phyloP scores from a whole-genome alignment of 2,888 invertebrate species.

The Andrena trimmerana region DNA sequence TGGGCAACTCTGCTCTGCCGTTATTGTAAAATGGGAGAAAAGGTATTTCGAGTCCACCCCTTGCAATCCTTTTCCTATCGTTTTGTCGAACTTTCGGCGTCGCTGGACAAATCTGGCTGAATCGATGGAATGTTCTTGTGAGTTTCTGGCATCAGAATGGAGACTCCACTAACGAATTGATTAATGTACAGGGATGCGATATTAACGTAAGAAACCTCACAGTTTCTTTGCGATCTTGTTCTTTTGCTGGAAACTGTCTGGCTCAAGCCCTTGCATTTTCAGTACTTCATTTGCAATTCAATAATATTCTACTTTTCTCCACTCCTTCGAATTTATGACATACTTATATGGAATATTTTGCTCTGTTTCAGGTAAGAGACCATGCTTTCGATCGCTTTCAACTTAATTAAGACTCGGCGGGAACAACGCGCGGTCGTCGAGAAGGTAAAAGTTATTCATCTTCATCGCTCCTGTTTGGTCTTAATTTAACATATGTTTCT shows the following conservation, averaged over 20 bases:
- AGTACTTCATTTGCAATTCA: neutral
- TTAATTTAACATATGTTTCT: neutral
- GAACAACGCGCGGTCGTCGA: neutral
- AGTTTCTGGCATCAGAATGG: no score
- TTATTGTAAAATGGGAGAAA: conserved; percentile 22
- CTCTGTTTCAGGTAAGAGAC: conserved; percentile 10
- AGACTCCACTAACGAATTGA: no score
- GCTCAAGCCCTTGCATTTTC: neutral
- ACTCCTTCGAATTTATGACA: neutral
- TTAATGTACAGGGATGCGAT: no score
- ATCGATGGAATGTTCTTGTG: no score
- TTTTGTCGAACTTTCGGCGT: no score
- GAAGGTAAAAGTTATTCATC: neutral
- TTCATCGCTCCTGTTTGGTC: neutral
- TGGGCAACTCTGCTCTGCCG: neutral
- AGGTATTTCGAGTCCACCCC: conserved; percentile 1
- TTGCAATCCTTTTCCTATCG: no score
- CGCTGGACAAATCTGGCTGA: no score
- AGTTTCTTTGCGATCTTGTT: no score
- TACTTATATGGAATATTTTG: neutral
- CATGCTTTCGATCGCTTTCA: neutral
- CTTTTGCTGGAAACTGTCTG: no score
- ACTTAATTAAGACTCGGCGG: neutral
- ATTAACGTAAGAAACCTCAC: no score
- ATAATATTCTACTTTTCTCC: neutral